Evolutionary conservation across 2,888 invertebrate species (phyloP).

Genomic region (Erynnis tages): DNA sequence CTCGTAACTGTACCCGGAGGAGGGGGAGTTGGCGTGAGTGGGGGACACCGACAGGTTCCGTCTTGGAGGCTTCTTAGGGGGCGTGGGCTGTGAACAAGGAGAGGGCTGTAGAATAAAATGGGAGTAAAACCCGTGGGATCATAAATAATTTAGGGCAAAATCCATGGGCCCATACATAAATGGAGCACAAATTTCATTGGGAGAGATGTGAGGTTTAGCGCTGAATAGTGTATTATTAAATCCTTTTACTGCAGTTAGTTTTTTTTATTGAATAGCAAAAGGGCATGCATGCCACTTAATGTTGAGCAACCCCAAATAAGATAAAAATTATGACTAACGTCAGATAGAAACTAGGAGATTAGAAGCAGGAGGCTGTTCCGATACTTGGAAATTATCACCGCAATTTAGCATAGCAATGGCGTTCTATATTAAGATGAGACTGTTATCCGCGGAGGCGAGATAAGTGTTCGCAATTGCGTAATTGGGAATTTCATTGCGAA

Average conservation of each 20-base stretch:
- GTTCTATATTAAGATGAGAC: constrained; percentile 57
- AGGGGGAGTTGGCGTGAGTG: constrained; percentile 85
- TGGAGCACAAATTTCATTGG: too few relatives aligned
- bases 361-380: not conserved
- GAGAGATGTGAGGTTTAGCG: too few relatives aligned
- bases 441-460: constrained; percentile 57
- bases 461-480: constrained; percentile 75
- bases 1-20: constrained; percentile 81
- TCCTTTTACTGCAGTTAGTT: too few relatives aligned
- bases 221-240: too few relatives aligned
- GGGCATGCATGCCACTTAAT: too few relatives aligned
- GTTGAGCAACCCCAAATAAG: too few relatives aligned
- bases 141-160: too few relatives aligned
- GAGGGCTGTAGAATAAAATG: not conserved
- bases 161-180: too few relatives aligned
- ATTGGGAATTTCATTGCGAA: constrained; percentile 68
- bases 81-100: constrained; percentile 84
- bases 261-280: too few relatives aligned
- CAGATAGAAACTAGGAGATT: too few relatives aligned
- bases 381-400: not conserved
- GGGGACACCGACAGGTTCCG: constrained; percentile 93
- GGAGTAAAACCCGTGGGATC: too few relatives aligned
- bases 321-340: too few relatives aligned
- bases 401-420: not conserved
- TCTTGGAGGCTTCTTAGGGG: constrained; percentile 94